A percentile compares a stretch with the other conserved stretches of the same genome.
Conservation (phyloP, 2,888 invertebrate species). For the Brachynemurus nebulosus region DNA sequence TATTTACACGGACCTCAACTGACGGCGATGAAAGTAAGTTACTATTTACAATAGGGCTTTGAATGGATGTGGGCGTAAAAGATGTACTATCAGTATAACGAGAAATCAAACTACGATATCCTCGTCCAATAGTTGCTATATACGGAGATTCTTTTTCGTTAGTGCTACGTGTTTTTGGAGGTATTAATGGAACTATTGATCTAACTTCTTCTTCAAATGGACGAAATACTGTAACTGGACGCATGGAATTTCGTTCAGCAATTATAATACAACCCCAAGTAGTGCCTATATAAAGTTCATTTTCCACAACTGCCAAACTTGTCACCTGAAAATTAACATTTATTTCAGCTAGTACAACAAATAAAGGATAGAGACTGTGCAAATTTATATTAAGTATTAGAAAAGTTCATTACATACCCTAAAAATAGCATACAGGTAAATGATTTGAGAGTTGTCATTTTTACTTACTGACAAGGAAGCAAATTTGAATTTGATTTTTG, state of each 20-base stretch:
- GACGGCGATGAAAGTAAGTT: conserved; percentile 8
- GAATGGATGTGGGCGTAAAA: conserved; percentile 18
- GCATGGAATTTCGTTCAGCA: conserved; percentile 62
- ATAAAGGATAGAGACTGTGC: background rate
- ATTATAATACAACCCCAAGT: conserved; percentile 91
- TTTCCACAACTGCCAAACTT: conserved; percentile 49
- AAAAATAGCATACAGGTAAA: too few relatives aligned
- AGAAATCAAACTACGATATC: conserved; percentile 64
- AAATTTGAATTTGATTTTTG: too few relatives aligned
- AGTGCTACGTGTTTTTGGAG: conserved; percentile 25
- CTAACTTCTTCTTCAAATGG: conserved; percentile 74
- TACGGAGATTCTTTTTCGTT: conserved; percentile 34
- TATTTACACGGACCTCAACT: conserved; percentile 21
- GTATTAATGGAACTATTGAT: conserved; percentile 44
- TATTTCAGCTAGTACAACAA: background rate
- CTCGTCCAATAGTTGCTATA: conserved; percentile 68
- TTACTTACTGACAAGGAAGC: too few relatives aligned
- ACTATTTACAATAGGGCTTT: conserved; percentile 1
- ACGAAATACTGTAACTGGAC: conserved; percentile 84
- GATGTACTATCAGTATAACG: conserved; percentile 45
- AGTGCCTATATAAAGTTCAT: conserved; percentile 78
- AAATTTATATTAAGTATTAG: too few relatives aligned
- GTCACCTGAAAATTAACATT: conserved; percentile 41
- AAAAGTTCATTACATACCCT: too few relatives aligned
- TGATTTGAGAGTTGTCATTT: too few relatives aligned